Conservation (phyloP, 2,888 invertebrate species). For the Morpho achilles region DNA sequence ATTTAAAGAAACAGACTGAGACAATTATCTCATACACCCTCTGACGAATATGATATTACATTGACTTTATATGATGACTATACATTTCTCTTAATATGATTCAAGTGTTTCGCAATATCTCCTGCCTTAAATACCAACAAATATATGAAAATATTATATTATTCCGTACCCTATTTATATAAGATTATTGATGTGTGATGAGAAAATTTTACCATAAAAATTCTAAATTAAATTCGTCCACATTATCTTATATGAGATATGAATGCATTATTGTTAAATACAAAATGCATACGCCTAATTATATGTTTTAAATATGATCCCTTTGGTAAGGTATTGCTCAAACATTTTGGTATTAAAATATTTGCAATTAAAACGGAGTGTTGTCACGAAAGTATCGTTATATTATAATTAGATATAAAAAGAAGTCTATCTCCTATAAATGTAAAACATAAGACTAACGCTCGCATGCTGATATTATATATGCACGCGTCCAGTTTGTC, state of each 20-base stretch:
- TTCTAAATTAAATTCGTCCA: constrained; percentile 28
- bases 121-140: too few species aligned
- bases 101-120: too few species aligned
- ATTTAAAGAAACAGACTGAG: too few species aligned
- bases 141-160: too few species aligned
- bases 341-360: constrained; percentile 34
- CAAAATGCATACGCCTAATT: constrained; percentile 1
- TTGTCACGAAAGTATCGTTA: constrained; percentile 45
- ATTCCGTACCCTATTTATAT: too few species aligned
- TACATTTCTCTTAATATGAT: too few species aligned
- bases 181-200: neutral
- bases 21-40: too few species aligned
- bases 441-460: constrained; percentile 52
- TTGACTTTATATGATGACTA: too few species aligned
- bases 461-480: constrained; percentile 70
- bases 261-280: constrained; percentile 12
- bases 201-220: constrained; percentile 17
- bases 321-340: constrained; percentile 50
- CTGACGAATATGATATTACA: too few species aligned
- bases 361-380: constrained; percentile 40
- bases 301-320: constrained; percentile 12
- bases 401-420: constrained; percentile 48
- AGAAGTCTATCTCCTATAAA: constrained; percentile 60
- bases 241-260: constrained; percentile 15
- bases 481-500: constrained; percentile 61